phyloP scores from a whole-genome alignment of 2,113 vertebrate species.

The Cololabis saira region DNA sequence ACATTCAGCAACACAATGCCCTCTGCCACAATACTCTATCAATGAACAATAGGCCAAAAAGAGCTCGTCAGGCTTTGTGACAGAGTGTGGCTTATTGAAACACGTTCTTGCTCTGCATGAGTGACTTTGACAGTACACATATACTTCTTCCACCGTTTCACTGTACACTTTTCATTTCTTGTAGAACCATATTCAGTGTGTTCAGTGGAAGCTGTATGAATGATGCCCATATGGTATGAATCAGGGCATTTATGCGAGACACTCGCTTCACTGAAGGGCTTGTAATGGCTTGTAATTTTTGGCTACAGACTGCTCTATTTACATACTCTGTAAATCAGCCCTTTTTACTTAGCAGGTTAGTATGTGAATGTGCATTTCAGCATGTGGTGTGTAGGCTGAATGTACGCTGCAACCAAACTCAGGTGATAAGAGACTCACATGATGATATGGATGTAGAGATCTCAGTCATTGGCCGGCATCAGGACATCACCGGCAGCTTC shows the following conservation, averaged over 20 bases:
- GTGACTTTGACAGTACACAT: conserved; percentile 34
- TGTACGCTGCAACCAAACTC: conserved; percentile 30
- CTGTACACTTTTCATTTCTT: conserved; percentile 9
- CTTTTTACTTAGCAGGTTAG: conserved; percentile 38
- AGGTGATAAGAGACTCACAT: conserved; percentile 10
- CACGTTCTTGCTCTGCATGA: conserved; percentile 41
- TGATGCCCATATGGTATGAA: conserved; percentile 50
- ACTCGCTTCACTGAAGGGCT: conserved; percentile 24
- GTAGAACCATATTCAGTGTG: not conserved
- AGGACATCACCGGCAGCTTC: conserved; percentile 31
- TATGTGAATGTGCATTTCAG: conserved; percentile 24
- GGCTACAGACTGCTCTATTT: conserved; percentile 44
- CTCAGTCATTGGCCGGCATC: conserved; percentile 13
- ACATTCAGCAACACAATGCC: conserved; percentile 47
- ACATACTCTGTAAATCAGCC: conserved; percentile 49
- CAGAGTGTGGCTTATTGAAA: conserved; percentile 23
- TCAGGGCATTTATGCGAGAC: conserved; percentile 37
- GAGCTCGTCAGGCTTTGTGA: conserved; percentile 41
- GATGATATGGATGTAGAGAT: conserved; percentile 11
- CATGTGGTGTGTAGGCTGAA: conserved; percentile 47
- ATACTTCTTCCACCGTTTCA: not conserved
- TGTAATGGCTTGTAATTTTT: conserved; percentile 28
- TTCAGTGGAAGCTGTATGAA: conserved; percentile 4
- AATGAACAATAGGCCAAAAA: conserved; percentile 49
- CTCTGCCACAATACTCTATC: conserved; percentile 24